phyloP scores from a whole-genome alignment of 1,140 invertebrate genomes.

The Bombus soroeensis region DNA sequence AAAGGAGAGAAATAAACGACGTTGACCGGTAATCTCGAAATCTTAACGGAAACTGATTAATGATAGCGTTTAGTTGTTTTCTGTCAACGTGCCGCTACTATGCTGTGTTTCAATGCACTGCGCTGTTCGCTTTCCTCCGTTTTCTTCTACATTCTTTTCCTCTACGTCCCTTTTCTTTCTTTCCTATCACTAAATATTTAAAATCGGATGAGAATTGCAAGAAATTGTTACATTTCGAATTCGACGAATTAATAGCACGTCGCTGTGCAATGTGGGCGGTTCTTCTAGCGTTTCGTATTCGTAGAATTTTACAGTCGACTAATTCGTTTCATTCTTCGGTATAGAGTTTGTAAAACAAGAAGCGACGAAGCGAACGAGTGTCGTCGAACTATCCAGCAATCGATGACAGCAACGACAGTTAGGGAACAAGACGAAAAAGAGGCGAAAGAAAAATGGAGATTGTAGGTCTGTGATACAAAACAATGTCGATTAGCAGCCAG shows the following conservation, averaged over 20 bases:
- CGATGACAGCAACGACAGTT: not conserved
- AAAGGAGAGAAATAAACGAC: conserved; percentile 3
- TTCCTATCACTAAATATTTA: not conserved
- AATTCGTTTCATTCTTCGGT: not conserved
- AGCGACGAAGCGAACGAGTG: not conserved
- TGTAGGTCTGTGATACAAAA: too few relatives aligned
- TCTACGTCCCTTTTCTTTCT: not conserved
- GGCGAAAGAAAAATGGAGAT: not conserved
- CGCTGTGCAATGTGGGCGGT: not conserved
- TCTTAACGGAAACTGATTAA: conserved; percentile 25
- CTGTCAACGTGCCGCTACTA: conserved; percentile 4
- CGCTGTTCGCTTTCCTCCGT: too few relatives aligned
- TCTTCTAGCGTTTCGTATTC: not conserved
- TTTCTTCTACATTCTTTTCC: not conserved
- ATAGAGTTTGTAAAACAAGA: not conserved
- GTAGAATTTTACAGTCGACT: not conserved
- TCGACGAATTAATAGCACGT: not conserved
- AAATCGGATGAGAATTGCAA: not conserved
- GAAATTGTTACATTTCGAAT: not conserved
- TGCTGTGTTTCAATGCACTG: not conserved
- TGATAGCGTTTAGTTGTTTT: conserved; percentile 15
- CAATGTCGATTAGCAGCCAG: conserved; percentile 1
- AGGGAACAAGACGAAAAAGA: not conserved
- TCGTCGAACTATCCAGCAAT: not conserved
- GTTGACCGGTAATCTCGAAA: conserved; percentile 7